A percentile compares a stretch with the other conserved stretches of the same genome.
Evolutionary conservation across 2,113 vertebrate species (phyloP).

Genomic region (Romanogobio albipinnatus): DNA sequence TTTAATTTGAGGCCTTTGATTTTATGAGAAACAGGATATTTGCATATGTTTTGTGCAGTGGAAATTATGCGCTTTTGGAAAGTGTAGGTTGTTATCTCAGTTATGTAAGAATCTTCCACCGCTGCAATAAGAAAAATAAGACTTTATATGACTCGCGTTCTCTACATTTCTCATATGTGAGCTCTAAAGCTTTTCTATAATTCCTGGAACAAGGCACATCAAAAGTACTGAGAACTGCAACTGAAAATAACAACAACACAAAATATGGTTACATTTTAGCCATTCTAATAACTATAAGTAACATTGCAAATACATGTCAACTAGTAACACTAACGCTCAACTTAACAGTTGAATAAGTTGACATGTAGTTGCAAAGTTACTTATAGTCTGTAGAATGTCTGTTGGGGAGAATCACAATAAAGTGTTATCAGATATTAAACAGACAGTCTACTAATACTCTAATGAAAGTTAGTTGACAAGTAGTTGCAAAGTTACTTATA

Average conservation of each 20-base stretch:
- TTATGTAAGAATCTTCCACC: constrained; percentile 44
- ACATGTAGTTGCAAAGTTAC: too few relatives aligned
- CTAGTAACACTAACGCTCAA: too few relatives aligned
- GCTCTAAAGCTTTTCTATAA: background rate
- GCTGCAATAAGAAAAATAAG: background rate
- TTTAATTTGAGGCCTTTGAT: background rate
- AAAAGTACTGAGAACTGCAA: constrained; percentile 11
- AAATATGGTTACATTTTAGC: too few relatives aligned
- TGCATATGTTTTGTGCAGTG: background rate
- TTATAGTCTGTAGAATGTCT: too few relatives aligned
- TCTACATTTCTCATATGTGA: background rate
- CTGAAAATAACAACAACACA: background rate
- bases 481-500: background rate
- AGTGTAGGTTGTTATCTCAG: constrained; percentile 20
- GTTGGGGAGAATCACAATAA: too few relatives aligned
- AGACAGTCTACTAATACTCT: too few relatives aligned
- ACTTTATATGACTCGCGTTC: background rate
- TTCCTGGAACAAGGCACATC: constrained; percentile 5
- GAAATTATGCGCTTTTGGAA: constrained; percentile 37
- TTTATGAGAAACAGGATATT: background rate
- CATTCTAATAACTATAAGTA: too few relatives aligned
- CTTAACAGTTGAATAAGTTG: too few relatives aligned
- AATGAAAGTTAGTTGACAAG: too few relatives aligned
- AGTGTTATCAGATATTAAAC: too few relatives aligned
- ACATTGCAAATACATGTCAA: too few relatives aligned